Evolutionary conservation across 2,888 invertebrate species (phyloP).

Genomic region (Nezara viridula): DNA sequence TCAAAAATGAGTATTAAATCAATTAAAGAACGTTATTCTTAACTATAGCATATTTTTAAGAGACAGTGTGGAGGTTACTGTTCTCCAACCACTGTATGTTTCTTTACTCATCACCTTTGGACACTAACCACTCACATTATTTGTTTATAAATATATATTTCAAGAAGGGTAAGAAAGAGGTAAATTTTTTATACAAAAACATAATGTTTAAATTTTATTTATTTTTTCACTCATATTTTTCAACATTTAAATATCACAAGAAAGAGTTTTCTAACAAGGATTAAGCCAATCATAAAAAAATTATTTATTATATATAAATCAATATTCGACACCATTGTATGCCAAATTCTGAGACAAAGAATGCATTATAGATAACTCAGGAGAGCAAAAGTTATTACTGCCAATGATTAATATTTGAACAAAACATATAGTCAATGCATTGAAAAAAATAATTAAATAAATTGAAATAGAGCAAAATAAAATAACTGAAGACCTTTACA

Average conservation of each 20-base stretch:
- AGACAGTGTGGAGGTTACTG: no score
- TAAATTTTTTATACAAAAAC: background rate
- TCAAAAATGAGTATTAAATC: background rate
- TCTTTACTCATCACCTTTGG: no score
- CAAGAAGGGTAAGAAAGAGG: background rate
- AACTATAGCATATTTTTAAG: background rate
- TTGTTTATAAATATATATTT: no score
- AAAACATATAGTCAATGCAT: background rate
- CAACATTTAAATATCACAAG: conserved; percentile 40
- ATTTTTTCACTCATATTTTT: conserved; percentile 46
- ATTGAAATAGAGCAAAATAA: background rate
- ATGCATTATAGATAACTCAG: background rate
- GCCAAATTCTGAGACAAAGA: background rate
- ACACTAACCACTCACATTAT: no score
- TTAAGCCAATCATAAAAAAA: conserved; percentile 20
- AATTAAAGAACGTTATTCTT: background rate
- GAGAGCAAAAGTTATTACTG: background rate
- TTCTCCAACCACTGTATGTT: no score
- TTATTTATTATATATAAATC: background rate
- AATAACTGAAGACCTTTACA: background rate
- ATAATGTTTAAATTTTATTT: conserved; percentile 42
- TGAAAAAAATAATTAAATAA: background rate
- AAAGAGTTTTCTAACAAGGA: conserved; percentile 14
- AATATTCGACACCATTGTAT: background rate
- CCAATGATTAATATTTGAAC: background rate